Conservation (phyloP, 2,113 vertebrate genomes). For the Caretta caretta region DNA sequence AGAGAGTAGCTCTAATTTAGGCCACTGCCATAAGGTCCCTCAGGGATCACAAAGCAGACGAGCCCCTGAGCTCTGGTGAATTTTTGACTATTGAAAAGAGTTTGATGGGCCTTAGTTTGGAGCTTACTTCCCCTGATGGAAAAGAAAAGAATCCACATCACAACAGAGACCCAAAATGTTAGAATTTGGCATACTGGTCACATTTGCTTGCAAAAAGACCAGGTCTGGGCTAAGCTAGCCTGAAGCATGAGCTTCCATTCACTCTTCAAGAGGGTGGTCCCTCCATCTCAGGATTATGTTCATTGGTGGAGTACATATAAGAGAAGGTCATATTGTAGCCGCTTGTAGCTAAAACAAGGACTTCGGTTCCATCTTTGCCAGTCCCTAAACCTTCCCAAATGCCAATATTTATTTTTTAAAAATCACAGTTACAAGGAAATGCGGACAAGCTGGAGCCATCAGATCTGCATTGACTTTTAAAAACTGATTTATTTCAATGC, state of each 20-base stretch:
- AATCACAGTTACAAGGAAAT: neutral
- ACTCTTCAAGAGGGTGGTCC: neutral
- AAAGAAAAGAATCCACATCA: fast-evolving
- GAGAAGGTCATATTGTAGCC: too few relatives aligned
- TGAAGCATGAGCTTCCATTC: neutral
- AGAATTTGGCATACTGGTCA: neutral
- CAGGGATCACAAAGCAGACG: neutral
- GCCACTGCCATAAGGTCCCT: neutral
- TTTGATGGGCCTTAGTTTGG: fast-evolving
- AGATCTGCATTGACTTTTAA: neutral
- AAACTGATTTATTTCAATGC: neutral
- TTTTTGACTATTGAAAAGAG: neutral
- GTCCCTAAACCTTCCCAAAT: neutral
- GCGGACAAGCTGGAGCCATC: neutral
- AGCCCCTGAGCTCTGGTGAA: neutral
- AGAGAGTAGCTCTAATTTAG: neutral
- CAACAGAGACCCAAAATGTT: neutral
- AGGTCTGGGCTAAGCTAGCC: neutral
- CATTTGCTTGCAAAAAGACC: neutral
- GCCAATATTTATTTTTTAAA: neutral
- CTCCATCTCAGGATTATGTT: neutral
- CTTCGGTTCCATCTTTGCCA: neutral
- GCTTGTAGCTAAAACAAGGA: neutral
- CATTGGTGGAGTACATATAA: neutral
- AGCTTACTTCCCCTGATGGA: neutral